Evolutionary conservation across 2,888 invertebrate genomes (phyloP).

Genomic region (Danaus chrysippus): DNA sequence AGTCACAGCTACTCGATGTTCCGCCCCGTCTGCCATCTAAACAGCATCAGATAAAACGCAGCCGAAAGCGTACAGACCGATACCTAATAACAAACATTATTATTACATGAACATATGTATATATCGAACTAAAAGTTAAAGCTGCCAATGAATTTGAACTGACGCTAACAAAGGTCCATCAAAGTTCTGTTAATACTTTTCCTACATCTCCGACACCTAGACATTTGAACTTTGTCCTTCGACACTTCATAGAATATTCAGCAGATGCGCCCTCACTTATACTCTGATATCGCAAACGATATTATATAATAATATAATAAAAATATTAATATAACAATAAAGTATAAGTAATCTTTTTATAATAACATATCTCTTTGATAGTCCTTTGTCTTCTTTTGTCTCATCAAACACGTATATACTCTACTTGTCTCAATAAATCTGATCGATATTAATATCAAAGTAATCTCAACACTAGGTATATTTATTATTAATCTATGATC

Average conservation of each 20-base stretch:
- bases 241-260: background rate
- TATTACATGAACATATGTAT: no score
- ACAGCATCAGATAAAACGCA: slow-evolving; percentile 23
- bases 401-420: no score
- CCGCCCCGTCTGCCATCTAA: slow-evolving; percentile 28
- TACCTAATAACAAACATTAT: background rate
- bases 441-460: background rate
- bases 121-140: background rate
- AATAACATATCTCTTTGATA: no score
- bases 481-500: background rate
- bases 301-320: no score
- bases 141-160: no score
- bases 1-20: slow-evolving; percentile 27
- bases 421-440: background rate
- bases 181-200: no score
- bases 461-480: background rate
- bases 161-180: no score
- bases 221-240: slow-evolving; percentile 27
- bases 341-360: no score
- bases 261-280: background rate
- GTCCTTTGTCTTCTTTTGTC: no score
- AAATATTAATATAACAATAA: no score
- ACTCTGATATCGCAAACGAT: no score
- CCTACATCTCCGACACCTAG: slow-evolving; percentile 11
- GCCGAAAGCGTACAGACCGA: slow-evolving; percentile 10